A percentile compares a stretch with the other conserved stretches of the same genome.
Evolutionary conservation across 2,113 vertebrate species (phyloP).

Genomic region (Odontesthes bonariensis): DNA sequence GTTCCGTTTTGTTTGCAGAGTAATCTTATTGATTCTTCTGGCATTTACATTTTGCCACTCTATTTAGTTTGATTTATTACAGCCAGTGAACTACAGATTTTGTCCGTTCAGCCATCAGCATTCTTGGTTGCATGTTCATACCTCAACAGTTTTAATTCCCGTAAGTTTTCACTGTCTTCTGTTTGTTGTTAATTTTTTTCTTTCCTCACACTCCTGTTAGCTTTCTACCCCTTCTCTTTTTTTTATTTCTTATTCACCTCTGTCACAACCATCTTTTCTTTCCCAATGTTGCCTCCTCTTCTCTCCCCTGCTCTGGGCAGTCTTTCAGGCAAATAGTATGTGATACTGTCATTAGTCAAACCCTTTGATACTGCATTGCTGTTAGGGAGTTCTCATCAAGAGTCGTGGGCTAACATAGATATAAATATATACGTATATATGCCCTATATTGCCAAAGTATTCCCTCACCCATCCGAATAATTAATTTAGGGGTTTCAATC

Average conservation of each 20-base stretch:
- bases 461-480: no score
- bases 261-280: no score
- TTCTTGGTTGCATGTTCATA: background rate
- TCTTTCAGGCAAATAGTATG: slow-evolving; percentile 70
- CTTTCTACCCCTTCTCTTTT: background rate
- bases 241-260: background rate
- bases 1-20: slow-evolving; percentile 17
- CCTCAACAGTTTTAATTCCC: background rate
- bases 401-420: no score
- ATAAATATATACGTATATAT: no score
- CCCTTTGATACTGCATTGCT: slow-evolving; percentile 55
- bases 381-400: slow-evolving; percentile 20
- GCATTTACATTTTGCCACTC: background rate
- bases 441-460: no score
- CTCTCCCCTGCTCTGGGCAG: slow-evolving; percentile 47
- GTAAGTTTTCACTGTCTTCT: no score
- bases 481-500: no score
- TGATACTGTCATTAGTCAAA: slow-evolving; percentile 76
- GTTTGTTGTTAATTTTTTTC: no score
- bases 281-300: background rate
- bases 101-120: background rate
- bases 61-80: slow-evolving; percentile 12
- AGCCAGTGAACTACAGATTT: background rate
- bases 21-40: slow-evolving; percentile 16
- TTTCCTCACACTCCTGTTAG: no score